Base-by-base conservation (phyloP, 2,113 vertebrate species). In the Phalacrocorax pelagicus region DNA sequence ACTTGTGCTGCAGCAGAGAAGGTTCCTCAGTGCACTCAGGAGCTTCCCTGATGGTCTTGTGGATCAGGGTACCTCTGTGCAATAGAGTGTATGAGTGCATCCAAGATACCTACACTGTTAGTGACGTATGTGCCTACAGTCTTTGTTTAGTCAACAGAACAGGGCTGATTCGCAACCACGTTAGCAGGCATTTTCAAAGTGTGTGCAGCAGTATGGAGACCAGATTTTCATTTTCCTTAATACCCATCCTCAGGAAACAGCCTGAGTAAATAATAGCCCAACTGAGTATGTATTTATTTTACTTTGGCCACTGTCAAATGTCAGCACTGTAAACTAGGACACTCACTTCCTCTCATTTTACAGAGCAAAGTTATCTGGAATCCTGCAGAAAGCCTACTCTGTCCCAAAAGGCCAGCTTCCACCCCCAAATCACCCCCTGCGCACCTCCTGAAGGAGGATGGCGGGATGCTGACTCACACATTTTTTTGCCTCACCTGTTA, bases 41-140 rank as follows among this genome's bases (percentile, higher is more conserved):
- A 90, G 40, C 58, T 54, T 51, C 29, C 55, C 40, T 38, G 49
- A 27, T 9, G 24, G 26, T 6, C 1, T 1, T 42, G 21, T 26
- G 12, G 34, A 8, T 57, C 86, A 84, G 0, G 21, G 14, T 57
- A 82, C 30, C 36, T 79, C 44, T 65, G 24, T 20, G 27, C 67
- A 86, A 49, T 0, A 30, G 14, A 47, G 4, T 1, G 17, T 47
- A 36, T 1, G 3, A 84, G 4, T 30, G 52, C 58, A 77, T 29
- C n/a, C n/a, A 23, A 87, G 94, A 51, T 5, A 52, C 4, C 10
- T 4, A 12, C 40, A 55, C 17, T 0, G 0, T 12, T 34, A 34
- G 38, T 20, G 10, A 30, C 2, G 2, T 3, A 13, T 4, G 30
- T 71, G 42, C 47, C 46, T 36, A 18, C 15, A 26, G 11, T 29